These are phyloP conservation scores for Ditylenchus weischeri DNA, from an alignment of 2,888 invertebrate species.

Conservation along the genomic window DNA sequence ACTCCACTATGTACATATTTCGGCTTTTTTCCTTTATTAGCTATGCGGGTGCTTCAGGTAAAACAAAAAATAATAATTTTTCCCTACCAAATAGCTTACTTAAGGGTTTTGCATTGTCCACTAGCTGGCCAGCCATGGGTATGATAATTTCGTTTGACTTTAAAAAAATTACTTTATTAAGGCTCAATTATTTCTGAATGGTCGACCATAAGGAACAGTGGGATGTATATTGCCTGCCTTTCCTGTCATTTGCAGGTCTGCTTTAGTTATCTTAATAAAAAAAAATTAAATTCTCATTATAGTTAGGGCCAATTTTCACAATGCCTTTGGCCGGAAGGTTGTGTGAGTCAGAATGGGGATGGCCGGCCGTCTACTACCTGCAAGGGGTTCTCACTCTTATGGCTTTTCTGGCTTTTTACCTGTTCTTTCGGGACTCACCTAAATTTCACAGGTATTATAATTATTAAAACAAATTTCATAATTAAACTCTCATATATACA, in stretches of 20 bases:
- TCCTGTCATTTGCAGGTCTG: constrained; percentile 19
- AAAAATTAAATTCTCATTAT: not conserved
- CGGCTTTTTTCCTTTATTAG: constrained; percentile 22
- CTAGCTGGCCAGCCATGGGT: constrained; percentile 18
- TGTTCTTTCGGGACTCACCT: constrained; percentile 15
- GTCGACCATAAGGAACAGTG: constrained; percentile 14
- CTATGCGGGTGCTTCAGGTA: constrained; percentile 21
- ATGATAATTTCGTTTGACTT: not conserved
- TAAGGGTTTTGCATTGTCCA: constrained; percentile 12
- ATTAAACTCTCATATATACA: too few species aligned
- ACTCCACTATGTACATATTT: constrained; percentile 12
- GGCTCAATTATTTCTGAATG: constrained; percentile 15
- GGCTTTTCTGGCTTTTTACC: constrained; percentile 13
- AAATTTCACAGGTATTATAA: constrained; percentile 12
- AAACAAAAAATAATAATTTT: not conserved
- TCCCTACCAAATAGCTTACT: not conserved
- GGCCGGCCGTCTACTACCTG: constrained; percentile 40
- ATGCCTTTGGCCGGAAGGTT: constrained; percentile 36
- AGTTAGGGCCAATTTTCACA: constrained; percentile 27
- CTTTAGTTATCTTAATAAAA: not conserved
- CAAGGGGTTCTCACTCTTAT: constrained; percentile 35
- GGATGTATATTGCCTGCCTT: constrained; percentile 15
- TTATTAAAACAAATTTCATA: too few species aligned
- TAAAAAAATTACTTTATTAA: not conserved
- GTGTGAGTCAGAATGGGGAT: constrained; percentile 33